Conservation (phyloP, 2,888 invertebrate genomes). For the Rotaria sp. region DNA sequence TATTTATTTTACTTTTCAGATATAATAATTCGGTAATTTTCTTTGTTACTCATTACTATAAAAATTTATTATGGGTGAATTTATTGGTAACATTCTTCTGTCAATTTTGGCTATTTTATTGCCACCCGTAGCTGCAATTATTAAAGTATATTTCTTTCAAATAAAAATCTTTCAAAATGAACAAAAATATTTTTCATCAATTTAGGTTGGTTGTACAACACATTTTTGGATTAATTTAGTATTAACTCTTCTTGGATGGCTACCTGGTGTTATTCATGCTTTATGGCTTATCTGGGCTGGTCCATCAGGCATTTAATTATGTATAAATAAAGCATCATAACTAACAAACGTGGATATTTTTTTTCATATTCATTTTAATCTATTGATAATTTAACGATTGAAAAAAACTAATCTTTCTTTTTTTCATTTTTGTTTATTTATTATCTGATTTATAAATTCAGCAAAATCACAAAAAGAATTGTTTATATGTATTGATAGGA, state of each 20-base stretch:
- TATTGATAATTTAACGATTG: neutral
- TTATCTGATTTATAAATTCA: neutral
- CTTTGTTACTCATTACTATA: neutral
- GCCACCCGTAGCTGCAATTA: neutral
- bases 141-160: neutral
- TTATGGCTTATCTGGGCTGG: neutral
- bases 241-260: neutral
- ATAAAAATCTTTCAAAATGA: neutral
- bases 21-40: neutral
- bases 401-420: neutral
- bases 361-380: neutral
- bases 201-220: neutral
- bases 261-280: slow-evolving; percentile 8
- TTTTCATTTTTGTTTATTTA: neutral
- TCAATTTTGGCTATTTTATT: neutral
- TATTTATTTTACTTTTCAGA: neutral
- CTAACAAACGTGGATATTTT: neutral
- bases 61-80: neutral
- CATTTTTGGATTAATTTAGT: neutral
- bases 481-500: neutral
- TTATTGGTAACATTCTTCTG: neutral
- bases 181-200: neutral
- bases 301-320: neutral
- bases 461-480: neutral
- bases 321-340: neutral